Percentiles rank a stretch among this genome's conserved stretches.
These are phyloP conservation scores for Stenotaenia linearis DNA, from an alignment of 2,888 invertebrate genomes.

Conservation along the genomic window DNA sequence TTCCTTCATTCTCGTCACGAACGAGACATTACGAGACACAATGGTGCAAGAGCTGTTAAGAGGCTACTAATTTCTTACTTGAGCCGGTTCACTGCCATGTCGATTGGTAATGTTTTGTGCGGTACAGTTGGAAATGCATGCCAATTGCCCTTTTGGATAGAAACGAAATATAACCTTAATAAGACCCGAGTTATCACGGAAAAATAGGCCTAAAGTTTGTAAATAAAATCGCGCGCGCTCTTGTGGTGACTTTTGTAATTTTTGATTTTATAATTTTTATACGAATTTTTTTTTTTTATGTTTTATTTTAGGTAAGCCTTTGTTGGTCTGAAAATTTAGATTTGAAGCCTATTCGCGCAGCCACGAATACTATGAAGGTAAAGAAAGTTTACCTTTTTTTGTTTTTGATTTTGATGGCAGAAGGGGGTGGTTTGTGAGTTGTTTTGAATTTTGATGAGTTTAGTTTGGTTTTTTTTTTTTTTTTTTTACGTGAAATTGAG, in stretches of 20 bases:
- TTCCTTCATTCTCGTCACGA: not conserved
- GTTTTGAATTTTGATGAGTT: too few species aligned
- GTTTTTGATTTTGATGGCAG: not conserved
- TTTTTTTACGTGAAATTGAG: too few species aligned
- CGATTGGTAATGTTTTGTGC: not conserved
- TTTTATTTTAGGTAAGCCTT: conserved; percentile 5
- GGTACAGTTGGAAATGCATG: not conserved
- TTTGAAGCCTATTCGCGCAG: not conserved
- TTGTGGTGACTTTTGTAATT: not conserved
- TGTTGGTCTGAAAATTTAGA: conserved; percentile 18
- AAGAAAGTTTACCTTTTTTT: not conserved
- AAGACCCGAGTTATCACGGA: too few species aligned
- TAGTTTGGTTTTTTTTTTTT: too few species aligned
- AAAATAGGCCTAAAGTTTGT: too few species aligned
- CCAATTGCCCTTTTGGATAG: not conserved
- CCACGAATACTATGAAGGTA: conserved; percentile 20
- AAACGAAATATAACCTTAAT: too few species aligned
- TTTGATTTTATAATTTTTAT: not conserved
- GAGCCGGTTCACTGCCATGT: not conserved
- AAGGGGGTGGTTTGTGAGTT: not conserved
- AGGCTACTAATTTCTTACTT: not conserved
- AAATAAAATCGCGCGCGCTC: too few species aligned
- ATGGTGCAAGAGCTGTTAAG: not conserved
- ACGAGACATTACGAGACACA: conserved; percentile 19
- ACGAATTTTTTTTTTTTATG: not conserved